Evolutionary conservation across 2,888 invertebrate species (phyloP).

Genomic region (Melipona beecheii): DNA sequence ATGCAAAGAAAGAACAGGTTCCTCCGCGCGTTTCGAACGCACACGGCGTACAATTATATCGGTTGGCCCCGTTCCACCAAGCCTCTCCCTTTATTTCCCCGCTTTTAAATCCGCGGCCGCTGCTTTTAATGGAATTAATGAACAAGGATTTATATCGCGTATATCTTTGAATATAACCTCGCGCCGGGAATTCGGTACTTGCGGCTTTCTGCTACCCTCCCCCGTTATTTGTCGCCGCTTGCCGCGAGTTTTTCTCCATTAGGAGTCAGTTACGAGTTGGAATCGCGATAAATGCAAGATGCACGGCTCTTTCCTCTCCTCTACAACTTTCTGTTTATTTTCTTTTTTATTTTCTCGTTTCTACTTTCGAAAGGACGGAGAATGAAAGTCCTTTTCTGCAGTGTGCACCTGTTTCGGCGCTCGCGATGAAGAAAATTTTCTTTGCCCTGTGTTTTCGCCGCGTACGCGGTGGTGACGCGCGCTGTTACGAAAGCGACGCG

Average conservation of each 20-base stretch:
- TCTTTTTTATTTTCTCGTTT: background rate
- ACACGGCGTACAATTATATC: slow-evolving; percentile 24
- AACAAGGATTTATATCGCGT: slow-evolving; percentile 27
- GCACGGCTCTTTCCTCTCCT: background rate
- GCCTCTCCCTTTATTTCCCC: slow-evolving; percentile 3
- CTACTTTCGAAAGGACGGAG: background rate
- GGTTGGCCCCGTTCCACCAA: slow-evolving; percentile 19
- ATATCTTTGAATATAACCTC: background rate
- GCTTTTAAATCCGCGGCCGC: background rate
- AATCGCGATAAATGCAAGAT: background rate
- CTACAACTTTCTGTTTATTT: too few relatives aligned
- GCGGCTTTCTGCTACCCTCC: background rate
- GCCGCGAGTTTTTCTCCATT: background rate
- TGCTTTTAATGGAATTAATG: slow-evolving; percentile 36
- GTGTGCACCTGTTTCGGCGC: background rate
- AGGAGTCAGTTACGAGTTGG: background rate
- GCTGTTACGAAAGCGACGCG: background rate
- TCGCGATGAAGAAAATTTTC: background rate
- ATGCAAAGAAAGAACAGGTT: slow-evolving; percentile 14
- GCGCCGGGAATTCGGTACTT: background rate
- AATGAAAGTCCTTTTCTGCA: background rate
- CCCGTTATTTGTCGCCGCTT: background rate
- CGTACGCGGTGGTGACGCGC: background rate
- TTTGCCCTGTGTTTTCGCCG: background rate
- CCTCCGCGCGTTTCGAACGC: slow-evolving; percentile 7